phyloP scores from a whole-genome alignment of 2,888 invertebrate genomes.

The Quadriops clusia region DNA sequence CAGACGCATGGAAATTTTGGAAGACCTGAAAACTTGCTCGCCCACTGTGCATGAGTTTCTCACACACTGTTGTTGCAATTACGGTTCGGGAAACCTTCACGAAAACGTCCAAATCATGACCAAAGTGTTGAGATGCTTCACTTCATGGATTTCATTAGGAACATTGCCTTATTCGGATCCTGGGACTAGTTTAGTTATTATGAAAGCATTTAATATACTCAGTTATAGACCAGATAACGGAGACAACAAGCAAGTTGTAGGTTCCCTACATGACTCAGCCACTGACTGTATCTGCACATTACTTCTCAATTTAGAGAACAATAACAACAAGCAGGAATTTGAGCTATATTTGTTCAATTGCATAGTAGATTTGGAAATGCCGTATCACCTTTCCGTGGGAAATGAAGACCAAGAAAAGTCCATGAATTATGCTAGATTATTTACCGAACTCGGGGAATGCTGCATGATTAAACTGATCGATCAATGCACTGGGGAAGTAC shows the following conservation, averaged over 20 bases:
- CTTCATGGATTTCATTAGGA: conserved; percentile 81
- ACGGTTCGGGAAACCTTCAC: conserved; percentile 48
- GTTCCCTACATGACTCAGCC: conserved; percentile 71
- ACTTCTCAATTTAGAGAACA: conserved; percentile 69
- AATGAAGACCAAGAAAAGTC: conserved; percentile 91
- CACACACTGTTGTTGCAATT: conserved; percentile 58
- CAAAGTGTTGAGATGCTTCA: conserved; percentile 74
- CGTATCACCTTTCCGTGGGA: conserved; percentile 84
- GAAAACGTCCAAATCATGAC: conserved; percentile 56
- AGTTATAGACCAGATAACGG: conserved; percentile 26
- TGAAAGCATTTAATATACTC: conserved; percentile 40
- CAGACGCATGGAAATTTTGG: conserved; percentile 71
- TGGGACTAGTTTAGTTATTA: conserved; percentile 59
- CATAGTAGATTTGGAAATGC: conserved; percentile 66
- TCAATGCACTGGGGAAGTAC: conserved; percentile 45
- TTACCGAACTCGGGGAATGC: conserved; percentile 88
- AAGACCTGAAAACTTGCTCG: conserved; percentile 65
- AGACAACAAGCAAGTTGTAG: conserved; percentile 20
- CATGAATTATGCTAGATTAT: conserved; percentile 86
- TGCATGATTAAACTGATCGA: conserved; percentile 73
- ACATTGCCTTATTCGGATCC: conserved; percentile 66
- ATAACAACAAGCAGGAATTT: conserved; percentile 57
- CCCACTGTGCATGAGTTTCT: conserved; percentile 69
- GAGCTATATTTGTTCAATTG: conserved; percentile 74
- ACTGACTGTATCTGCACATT: conserved; percentile 83